These are phyloP conservation scores for Cephalophus harveyi DNA, from an alignment of 2,113 vertebrate species.

Conservation along the genomic window DNA sequence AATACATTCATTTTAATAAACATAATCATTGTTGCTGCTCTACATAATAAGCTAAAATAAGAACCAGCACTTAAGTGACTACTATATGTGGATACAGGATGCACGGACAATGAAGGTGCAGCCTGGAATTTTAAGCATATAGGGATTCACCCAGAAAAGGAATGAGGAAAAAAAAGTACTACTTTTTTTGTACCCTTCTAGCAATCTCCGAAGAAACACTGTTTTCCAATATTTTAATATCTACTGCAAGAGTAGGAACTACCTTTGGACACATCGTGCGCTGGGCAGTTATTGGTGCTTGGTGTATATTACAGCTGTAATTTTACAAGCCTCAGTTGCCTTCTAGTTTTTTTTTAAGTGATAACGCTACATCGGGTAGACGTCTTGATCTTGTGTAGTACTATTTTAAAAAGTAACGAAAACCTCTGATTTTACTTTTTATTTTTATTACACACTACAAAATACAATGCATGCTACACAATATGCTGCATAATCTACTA, in stretches of 20 bases:
- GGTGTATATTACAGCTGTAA: background rate
- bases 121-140: background rate
- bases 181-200: background rate
- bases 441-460: constrained; percentile 47
- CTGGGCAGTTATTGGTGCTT: background rate
- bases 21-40: background rate
- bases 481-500: background rate
- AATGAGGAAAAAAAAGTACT: background rate
- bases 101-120: background rate
- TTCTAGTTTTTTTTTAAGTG: background rate
- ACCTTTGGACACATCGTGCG: background rate
- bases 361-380: background rate
- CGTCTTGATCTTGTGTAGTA: background rate
- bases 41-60: background rate
- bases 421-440: background rate
- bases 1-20: background rate
- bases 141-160: constrained; percentile 10
- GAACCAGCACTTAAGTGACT: background rate
- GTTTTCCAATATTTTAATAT: background rate
- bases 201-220: background rate
- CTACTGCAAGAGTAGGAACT: background rate
- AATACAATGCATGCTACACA: background rate
- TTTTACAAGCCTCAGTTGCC: background rate
- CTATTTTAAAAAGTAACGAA: background rate
- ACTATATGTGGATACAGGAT: background rate